phyloP scores from a whole-genome alignment of 1,140 invertebrate genomes.

The Physella acuta region DNA sequence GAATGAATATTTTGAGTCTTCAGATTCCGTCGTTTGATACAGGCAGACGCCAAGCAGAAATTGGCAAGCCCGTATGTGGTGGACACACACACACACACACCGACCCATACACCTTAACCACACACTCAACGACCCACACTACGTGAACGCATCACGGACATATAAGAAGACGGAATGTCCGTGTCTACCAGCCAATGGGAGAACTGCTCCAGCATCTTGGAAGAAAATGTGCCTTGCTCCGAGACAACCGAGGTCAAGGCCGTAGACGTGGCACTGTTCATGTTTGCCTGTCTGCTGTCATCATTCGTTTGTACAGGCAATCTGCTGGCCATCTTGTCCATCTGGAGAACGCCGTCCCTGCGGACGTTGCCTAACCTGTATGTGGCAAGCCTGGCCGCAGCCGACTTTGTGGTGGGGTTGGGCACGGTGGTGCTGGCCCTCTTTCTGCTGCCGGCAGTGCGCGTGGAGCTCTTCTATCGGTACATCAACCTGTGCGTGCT shows the following conservation, averaged over 20 bases:
- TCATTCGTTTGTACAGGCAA: constrained; percentile 66
- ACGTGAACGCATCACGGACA: no score
- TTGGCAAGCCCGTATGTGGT: no score
- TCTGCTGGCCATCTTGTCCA: constrained; percentile 79
- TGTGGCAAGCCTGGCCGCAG: constrained; percentile 87
- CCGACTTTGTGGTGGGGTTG: constrained; percentile 73
- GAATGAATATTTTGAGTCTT: no score
- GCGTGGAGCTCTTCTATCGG: not conserved
- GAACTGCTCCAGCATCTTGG: no score
- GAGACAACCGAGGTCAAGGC: not conserved
- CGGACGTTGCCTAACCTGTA: constrained; percentile 87
- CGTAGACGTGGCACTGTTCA: not conserved
- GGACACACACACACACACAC: no score
- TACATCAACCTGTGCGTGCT: constrained; percentile 12
- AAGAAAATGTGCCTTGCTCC: no score
- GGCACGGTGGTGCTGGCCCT: not conserved
- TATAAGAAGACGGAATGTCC: no score
- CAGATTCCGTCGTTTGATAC: no score
- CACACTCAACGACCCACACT: no score
- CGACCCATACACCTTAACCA: no score
- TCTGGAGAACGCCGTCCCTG: constrained; percentile 82
- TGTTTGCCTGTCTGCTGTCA: not conserved
- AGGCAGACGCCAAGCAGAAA: no score
- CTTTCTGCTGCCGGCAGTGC: not conserved
- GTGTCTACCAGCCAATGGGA: no score